These are phyloP conservation scores for Eleutherodactylus coqui DNA, from an alignment of 2,797 vertebrate genomes.

Conservation along the genomic window DNA sequence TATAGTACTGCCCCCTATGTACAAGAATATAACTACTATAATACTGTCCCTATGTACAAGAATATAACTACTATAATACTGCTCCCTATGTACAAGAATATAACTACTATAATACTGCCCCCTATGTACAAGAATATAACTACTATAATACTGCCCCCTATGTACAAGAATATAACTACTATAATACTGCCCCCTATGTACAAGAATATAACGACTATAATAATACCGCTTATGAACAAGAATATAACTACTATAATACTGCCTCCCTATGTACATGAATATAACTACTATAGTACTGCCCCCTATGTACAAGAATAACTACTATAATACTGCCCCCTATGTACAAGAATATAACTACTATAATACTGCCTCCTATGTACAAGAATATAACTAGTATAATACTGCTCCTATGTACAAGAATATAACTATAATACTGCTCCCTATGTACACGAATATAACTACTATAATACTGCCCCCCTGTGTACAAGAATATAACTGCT, in stretches of 20 bases:
- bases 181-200: neutral
- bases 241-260: neutral
- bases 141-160: neutral
- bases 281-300: neutral
- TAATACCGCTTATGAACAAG: neutral
- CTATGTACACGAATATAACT: too few species aligned
- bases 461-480: neutral
- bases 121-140: too few species aligned
- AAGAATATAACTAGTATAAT: too few species aligned
- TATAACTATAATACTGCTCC: too few species aligned
- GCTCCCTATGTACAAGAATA: neutral
- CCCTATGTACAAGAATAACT: neutral
- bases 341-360: too few species aligned
- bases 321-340: neutral
- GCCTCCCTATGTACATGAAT: too few species aligned
- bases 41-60: neutral
- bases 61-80: neutral
- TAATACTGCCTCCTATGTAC: too few species aligned
- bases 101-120: neutral
- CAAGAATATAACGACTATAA: conserved; percentile 10
- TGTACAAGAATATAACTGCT: too few species aligned
- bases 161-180: neutral
- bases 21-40: conserved; percentile 9
- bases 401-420: too few species aligned
- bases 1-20: neutral